A percentile compares a stretch with the other conserved stretches of the same genome.
These are phyloP conservation scores for Paracentrotus lividus DNA, from an alignment of 53 echinoderm and acorn worm genomes.

Conservation along the genomic window DNA sequence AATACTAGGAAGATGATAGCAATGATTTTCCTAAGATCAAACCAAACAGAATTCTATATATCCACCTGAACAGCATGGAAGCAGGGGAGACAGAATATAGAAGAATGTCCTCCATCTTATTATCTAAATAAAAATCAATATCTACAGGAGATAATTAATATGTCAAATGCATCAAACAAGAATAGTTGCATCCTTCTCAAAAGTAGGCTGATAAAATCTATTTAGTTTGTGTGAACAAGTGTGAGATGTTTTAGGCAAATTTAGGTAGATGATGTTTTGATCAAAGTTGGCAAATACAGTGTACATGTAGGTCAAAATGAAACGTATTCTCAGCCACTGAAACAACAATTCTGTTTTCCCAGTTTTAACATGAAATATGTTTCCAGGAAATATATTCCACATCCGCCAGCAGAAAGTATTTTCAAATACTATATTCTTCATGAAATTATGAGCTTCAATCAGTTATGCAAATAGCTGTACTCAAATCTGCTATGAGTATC, in stretches of 20 bases:
- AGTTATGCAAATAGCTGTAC: not conserved
- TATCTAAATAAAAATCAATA: not conserved
- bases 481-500: not conserved
- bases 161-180: too few species aligned
- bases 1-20: not conserved
- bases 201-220: not conserved
- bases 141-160: not conserved
- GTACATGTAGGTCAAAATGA: too few species aligned
- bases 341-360: not conserved
- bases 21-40: not conserved
- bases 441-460: not conserved
- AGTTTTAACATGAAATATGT: too few species aligned
- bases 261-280: too few species aligned
- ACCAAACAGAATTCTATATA: conserved; percentile 2
- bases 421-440: not conserved
- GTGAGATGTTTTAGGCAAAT: too few species aligned
- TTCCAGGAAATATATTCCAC: not conserved
- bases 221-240: not conserved
- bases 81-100: not conserved
- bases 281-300: not conserved
- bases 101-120: not conserved
- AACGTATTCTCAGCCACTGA: not conserved
- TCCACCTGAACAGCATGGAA: not conserved
- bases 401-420: not conserved
- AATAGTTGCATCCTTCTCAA: not conserved